Evolutionary conservation across 2,888 invertebrate genomes (phyloP), one percentile per base, ranked within the genome.

Genomic region (Crematogaster levior): DNA sequence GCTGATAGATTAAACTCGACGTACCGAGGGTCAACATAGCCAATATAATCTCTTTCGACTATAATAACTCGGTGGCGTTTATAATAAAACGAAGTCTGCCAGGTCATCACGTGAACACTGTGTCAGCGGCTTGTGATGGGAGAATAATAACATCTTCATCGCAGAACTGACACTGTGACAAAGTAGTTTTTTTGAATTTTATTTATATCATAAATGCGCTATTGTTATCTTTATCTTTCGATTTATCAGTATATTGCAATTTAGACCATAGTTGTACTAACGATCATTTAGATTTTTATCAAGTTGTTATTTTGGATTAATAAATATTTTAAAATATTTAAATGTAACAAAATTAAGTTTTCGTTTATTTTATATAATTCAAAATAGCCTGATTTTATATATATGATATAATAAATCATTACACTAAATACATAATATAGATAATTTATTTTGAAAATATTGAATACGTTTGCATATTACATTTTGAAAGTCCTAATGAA

Each of bases 1-100:
- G 40, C 53, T 68, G 70, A 70, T 79, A 70, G 70, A 79, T 79
- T 79, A 79, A 79, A 56, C 68, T 70, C 40, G 53, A 77, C 40
- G 77, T 43, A 27, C 68, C 34, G 27, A 6, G n/a, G 51, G 51
- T 66, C 75, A 70, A 70, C 56, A 56, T 40, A 51, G 53, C 21
- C 37, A 40, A 56, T 56, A 68, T 77, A 70, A 77, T 70, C 68
- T 53, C 43, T 43, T 56, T 30, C 53, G 68, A 70, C 75, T 66
- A 53, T 56, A 77, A 77, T 77, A 77, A 77, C 77, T 68, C 53
- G 40, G 24, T 56, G 43, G 12, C 21, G 30, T 56, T 53, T 27
- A 43, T 66, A 77, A 68, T 56, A 68, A 68, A 77, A 77, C 68
- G 53, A 43, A 56, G 40, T 34, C 40, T 56, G 43, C 10, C 53